Base-by-base conservation (phyloP, 2,888 invertebrate genomes). In the Phytoseiulus persimilis region DNA sequence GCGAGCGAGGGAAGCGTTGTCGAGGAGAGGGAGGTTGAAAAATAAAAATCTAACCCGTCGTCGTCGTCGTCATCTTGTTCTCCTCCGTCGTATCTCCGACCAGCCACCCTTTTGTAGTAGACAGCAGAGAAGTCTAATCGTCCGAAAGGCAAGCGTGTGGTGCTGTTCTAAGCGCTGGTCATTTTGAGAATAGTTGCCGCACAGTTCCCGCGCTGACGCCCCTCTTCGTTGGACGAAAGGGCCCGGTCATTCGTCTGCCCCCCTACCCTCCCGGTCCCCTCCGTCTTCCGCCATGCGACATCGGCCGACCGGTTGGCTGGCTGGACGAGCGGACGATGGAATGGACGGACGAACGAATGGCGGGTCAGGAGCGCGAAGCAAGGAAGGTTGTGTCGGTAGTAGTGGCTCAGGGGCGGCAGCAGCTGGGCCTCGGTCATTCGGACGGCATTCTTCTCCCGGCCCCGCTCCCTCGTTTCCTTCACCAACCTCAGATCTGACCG, bases 361-460 rank as follows among this genome's bases (percentile, higher is more conserved):
- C 9, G 46, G 46, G 46, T 46, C 14, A 46, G 65, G 65, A 18
- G 65, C 2, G 1, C 5, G 65, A 23, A 65, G 11, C 65, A 6
- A 18, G 23, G 65, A 65, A 65, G 65, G 65, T 65, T 65, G 18
- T 65, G 65, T 14, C 18, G 65, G 65, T 28, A 65, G 65, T 65
- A 65, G 23, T 65, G 18, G 28, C 14, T 3, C 39, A 39, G 84
- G n/a, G 31, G 32, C 39, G 18, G 87, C 32, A 87, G 87, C 87
- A 87, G 87, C 87, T 87, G 87, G 87, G 39, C 87, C 87, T 33
- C 39, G 87, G 87, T 87, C 87, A 87, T 87, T 87, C 87, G 18
- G 87, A 87, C 31, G 87, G 87, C 45, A 87, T 87, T 33, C 87
- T 65, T 65, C 65, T 32, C 87, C 87, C 31, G 32, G 23, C 32